phyloP scores from a whole-genome alignment of 2,888 invertebrate genomes.

The Yponomeuta evonymella region DNA sequence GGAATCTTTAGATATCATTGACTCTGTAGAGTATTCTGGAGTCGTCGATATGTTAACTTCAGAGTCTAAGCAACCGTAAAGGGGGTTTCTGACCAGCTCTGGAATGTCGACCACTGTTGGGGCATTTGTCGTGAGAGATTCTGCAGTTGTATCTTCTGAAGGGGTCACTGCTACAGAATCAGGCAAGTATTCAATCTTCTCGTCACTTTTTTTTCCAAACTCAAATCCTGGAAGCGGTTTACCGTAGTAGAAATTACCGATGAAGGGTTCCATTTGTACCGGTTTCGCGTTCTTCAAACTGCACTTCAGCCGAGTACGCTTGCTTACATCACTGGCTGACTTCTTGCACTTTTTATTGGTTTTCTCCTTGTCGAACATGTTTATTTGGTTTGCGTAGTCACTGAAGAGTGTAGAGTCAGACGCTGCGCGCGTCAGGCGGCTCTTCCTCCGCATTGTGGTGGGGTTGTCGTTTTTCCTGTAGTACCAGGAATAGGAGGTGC shows the following conservation, averaged over 20 bases:
- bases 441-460: slow-evolving; percentile 44
- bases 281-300: slow-evolving; percentile 53
- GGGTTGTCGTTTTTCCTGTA: slow-evolving; percentile 60
- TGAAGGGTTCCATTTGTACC: slow-evolving; percentile 63
- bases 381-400: slow-evolving; percentile 68
- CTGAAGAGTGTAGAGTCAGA: slow-evolving; percentile 72
- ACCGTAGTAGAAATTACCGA: slow-evolving; percentile 69
- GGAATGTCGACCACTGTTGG: slow-evolving; percentile 57
- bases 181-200: slow-evolving; percentile 60
- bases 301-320: slow-evolving; percentile 55
- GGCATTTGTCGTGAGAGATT: slow-evolving; percentile 45
- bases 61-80: slow-evolving; percentile 57
- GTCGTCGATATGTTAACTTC: slow-evolving; percentile 42
- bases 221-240: slow-evolving; percentile 61
- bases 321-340: slow-evolving; percentile 58
- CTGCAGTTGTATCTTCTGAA: slow-evolving; percentile 57
- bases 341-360: slow-evolving; percentile 56
- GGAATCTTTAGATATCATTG: slow-evolving; percentile 52
- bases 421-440: slow-evolving; percentile 50
- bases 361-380: slow-evolving; percentile 60
- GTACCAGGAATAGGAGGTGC: slow-evolving; percentile 72
- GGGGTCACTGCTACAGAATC: slow-evolving; percentile 62
- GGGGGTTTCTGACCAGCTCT: slow-evolving; percentile 59
- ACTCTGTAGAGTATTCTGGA: slow-evolving; percentile 46
- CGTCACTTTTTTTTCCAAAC: slow-evolving; percentile 52